phyloP scores from a whole-genome alignment of 1,140 invertebrate genomes.

The Drosophila serrata region DNA sequence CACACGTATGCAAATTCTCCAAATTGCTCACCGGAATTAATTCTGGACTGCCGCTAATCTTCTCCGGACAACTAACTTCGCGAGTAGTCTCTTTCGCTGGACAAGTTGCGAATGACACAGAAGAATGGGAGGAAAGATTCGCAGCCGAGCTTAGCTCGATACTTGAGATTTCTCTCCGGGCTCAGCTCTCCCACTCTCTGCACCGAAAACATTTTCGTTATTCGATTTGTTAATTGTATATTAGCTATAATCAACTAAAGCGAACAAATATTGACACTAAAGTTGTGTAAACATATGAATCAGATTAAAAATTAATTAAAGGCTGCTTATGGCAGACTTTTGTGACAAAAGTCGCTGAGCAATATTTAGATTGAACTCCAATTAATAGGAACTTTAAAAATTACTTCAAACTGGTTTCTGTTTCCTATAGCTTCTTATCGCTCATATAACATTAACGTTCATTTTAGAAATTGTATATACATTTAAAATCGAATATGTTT shows the following conservation, averaged over 20 bases:
- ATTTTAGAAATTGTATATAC: neutral
- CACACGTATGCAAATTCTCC: constrained; percentile 75
- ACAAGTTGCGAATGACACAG: constrained; percentile 67
- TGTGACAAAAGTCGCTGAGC: neutral
- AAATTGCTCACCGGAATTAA: constrained; percentile 29
- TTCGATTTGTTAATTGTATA: neutral
- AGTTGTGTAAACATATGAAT: neutral
- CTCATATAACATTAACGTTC: neutral
- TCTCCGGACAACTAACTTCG: constrained; percentile 17
- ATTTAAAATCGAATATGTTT: neutral
- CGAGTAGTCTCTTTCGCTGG: constrained; percentile 44
- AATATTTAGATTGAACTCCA: neutral
- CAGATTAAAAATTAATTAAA: neutral
- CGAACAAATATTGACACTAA: neutral
- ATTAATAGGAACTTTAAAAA: neutral
- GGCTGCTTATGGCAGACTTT: neutral
- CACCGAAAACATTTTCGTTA: constrained; percentile 13
- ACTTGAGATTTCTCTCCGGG: constrained; percentile 16
- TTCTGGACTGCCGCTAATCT: constrained; percentile 32
- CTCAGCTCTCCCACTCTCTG: constrained; percentile 15
- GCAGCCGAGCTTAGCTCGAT: constrained; percentile 31
- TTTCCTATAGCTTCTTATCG: neutral
- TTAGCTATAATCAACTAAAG: neutral
- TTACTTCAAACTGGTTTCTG: neutral
- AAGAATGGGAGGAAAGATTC: constrained; percentile 49